phyloP scores from a whole-genome alignment of 1,140 invertebrate genomes.

The Drosophila miranda region DNA sequence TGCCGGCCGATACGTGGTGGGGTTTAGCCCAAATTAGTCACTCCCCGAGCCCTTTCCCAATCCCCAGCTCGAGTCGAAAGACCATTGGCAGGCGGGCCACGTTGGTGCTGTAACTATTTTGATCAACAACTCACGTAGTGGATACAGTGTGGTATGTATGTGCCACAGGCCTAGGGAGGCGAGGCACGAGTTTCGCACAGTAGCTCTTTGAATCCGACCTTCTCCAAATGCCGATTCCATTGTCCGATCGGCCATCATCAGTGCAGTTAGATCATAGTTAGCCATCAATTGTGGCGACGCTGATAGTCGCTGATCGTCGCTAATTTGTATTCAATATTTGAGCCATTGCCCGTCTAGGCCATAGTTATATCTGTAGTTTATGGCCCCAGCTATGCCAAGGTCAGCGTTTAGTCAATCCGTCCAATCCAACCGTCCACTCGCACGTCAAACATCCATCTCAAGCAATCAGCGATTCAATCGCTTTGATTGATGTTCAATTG shows the following conservation, averaged over 20 bases:
- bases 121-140: conserved; percentile 25
- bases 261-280: conserved; percentile 56
- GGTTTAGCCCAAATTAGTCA: background rate
- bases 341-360: conserved; percentile 41
- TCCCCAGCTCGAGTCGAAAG: background rate
- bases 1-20: background rate
- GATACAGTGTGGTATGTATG: background rate
- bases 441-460: conserved; percentile 35
- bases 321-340: conserved; percentile 51
- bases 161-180: conserved; percentile 1
- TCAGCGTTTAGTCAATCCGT: conserved; percentile 45
- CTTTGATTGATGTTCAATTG: conserved; percentile 69
- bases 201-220: conserved; percentile 35
- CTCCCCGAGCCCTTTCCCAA: conserved; percentile 12
- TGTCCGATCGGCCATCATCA: conserved; percentile 35
- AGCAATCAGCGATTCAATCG: conserved; percentile 54
- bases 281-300: conserved; percentile 36
- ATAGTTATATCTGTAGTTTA: conserved; percentile 46
- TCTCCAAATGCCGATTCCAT: conserved; percentile 38
- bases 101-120: conserved; percentile 12
- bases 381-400: conserved; percentile 54
- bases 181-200: conserved; percentile 34
- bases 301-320: conserved; percentile 44
- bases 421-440: conserved; percentile 1
- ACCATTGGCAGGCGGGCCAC: conserved; percentile 17